These are phyloP conservation scores for Leptothorax acervorum DNA, from an alignment of 2,888 invertebrate genomes.

Conservation along the genomic window DNA sequence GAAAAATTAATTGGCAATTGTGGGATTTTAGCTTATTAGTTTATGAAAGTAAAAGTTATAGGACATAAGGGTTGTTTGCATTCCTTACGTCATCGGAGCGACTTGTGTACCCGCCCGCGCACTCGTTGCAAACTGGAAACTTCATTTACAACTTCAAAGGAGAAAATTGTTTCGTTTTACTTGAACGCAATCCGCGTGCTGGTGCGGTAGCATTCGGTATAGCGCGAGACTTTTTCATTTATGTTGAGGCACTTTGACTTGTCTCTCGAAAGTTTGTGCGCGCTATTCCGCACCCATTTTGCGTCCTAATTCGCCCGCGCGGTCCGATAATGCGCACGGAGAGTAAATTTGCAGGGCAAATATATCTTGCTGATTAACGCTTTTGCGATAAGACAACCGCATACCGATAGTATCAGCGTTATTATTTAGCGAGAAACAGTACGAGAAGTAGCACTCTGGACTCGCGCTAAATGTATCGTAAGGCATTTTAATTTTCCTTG, in stretches of 20 bases:
- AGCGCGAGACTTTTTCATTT: conserved; percentile 35
- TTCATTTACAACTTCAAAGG: conserved; percentile 25
- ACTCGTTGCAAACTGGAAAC: conserved; percentile 30
- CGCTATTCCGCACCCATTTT: conserved; percentile 37
- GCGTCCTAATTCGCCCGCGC: conserved; percentile 31
- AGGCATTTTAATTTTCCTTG: neutral
- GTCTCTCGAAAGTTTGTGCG: conserved; percentile 34
- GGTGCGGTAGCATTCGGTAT: conserved; percentile 7
- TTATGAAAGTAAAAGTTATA: neutral
- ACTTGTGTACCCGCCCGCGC: conserved; percentile 3
- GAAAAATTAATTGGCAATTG: neutral
- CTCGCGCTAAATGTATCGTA: neutral
- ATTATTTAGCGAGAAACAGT: neutral
- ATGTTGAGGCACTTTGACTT: conserved; percentile 38
- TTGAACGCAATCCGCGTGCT: neutral
- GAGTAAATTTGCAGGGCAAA: conserved; percentile 32
- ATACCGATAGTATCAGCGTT: neutral
- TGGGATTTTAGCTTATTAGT: neutral
- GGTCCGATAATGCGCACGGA: neutral
- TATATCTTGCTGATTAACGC: conserved; percentile 47
- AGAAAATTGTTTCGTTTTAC: conserved; percentile 44
- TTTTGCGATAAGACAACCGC: neutral
- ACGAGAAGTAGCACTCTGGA: neutral
- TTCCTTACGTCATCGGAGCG: neutral
- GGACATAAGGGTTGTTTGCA: conserved; percentile 3